These are phyloP conservation scores for Dyspetes luteomarginatus DNA, from an alignment of 2,888 invertebrate species.

Conservation along the genomic window DNA sequence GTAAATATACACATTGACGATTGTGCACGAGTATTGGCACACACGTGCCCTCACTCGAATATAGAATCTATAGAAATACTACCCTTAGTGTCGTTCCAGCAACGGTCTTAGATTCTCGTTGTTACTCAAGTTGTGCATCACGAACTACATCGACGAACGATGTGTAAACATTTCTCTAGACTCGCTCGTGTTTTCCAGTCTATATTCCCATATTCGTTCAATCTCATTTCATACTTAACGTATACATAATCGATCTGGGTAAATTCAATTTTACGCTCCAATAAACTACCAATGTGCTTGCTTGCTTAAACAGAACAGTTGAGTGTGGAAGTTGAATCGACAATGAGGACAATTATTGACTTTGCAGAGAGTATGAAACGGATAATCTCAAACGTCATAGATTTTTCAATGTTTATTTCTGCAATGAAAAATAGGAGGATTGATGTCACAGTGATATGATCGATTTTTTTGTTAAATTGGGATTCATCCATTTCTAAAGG, in stretches of 20 bases:
- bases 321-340: not conserved
- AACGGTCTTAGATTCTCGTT: not conserved
- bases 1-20: constrained; percentile 10
- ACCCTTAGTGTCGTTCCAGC: constrained; percentile 13
- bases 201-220: constrained; percentile 3
- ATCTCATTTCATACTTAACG: not conserved
- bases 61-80: not conserved
- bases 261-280: constrained; percentile 26
- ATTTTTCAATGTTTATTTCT: not conserved
- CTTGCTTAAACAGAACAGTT: not conserved
- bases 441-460: no score
- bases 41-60: constrained; percentile 37
- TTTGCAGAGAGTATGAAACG: not conserved
- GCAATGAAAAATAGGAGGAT: no score
- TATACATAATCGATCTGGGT: constrained; percentile 8
- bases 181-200: constrained; percentile 11
- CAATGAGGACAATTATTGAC: not conserved
- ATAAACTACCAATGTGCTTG: not conserved
- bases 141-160: not conserved
- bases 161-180: not conserved
- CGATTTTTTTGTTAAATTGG: no score
- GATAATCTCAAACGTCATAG: not conserved
- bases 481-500: no score
- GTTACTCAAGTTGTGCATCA: constrained; percentile 20
- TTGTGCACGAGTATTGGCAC: constrained; percentile 29